Percentiles rank a stretch among this genome's conserved stretches.
Evolutionary conservation across 2,113 vertebrate species (phyloP).

Genomic region (Apeltes quadracus): DNA sequence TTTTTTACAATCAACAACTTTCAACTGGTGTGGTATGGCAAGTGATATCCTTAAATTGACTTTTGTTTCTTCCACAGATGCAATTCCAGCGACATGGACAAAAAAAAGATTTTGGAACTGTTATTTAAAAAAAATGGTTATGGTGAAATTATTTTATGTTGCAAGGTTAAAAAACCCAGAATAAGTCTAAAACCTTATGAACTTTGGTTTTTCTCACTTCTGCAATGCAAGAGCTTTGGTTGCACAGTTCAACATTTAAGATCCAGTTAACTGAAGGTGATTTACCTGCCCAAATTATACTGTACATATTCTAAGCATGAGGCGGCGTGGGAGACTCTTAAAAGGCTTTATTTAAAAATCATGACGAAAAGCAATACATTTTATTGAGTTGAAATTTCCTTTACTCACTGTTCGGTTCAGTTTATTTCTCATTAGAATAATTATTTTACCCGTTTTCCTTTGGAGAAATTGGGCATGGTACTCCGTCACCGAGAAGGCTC

Average conservation of each 20-base stretch:
- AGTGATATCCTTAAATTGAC: too few species aligned
- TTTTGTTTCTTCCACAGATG: neutral
- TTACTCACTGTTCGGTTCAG: neutral
- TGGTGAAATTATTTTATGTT: too few species aligned
- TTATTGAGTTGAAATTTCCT: neutral
- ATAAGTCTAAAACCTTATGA: neutral
- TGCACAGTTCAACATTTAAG: conserved; percentile 12
- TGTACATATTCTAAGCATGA: neutral
- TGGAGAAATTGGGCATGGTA: neutral
- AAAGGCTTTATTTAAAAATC: neutral
- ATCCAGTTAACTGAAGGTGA: neutral
- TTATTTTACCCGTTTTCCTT: neutral
- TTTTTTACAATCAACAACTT: too few species aligned
- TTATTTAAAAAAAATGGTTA: too few species aligned
- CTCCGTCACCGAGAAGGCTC: neutral
- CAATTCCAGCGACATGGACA: too few species aligned
- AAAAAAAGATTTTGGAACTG: too few species aligned
- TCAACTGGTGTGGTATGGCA: too few species aligned
- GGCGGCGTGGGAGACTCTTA: neutral
- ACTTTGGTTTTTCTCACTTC: conserved; percentile 7
- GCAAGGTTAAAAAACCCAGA: too few species aligned
- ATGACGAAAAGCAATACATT: neutral
- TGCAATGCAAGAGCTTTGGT: neutral
- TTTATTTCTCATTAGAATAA: neutral
- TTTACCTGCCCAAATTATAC: neutral